These are phyloP conservation scores for Urocitellus parryii DNA, from an alignment of 2,113 vertebrate genomes.

Conservation along the genomic window DNA sequence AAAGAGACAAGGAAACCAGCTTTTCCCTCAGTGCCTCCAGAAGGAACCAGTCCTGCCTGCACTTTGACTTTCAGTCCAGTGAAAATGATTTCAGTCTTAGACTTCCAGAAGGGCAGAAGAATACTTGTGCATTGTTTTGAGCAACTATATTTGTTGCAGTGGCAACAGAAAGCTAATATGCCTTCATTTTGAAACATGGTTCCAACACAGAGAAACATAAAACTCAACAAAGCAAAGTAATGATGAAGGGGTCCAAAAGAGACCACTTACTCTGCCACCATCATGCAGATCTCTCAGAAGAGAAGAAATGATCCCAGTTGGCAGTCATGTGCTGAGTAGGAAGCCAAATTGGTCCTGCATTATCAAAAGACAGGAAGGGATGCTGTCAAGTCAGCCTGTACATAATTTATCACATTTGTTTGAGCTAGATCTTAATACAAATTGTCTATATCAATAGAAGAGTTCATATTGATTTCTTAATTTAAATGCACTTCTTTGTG, in stretches of 20 bases:
- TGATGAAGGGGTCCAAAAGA: not conserved
- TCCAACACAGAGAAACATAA: not conserved
- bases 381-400: slow-evolving; percentile 55
- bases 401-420: slow-evolving; percentile 72
- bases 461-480: slow-evolving; percentile 53
- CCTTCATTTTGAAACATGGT: not conserved
- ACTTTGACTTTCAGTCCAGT: not conserved
- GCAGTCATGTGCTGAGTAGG: not conserved
- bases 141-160: not conserved
- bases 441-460: slow-evolving; percentile 54
- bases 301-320: not conserved
- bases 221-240: not conserved
- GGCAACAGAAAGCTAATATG: not conserved
- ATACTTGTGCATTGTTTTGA: not conserved
- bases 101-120: not conserved
- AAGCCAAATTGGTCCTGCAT: not conserved
- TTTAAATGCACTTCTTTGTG: slow-evolving; percentile 45
- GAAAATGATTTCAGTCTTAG: not conserved
- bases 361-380: slow-evolving; percentile 16
- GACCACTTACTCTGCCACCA: not conserved
- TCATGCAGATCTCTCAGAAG: not conserved
- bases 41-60: not conserved
- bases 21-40: not conserved
- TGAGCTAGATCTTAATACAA: slow-evolving; percentile 67
- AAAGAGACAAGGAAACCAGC: not conserved